Evolutionary conservation across 2,113 vertebrate genomes (phyloP), one percentile per base, ranked within the genome.

Genomic region (Calcarius ornatus): DNA sequence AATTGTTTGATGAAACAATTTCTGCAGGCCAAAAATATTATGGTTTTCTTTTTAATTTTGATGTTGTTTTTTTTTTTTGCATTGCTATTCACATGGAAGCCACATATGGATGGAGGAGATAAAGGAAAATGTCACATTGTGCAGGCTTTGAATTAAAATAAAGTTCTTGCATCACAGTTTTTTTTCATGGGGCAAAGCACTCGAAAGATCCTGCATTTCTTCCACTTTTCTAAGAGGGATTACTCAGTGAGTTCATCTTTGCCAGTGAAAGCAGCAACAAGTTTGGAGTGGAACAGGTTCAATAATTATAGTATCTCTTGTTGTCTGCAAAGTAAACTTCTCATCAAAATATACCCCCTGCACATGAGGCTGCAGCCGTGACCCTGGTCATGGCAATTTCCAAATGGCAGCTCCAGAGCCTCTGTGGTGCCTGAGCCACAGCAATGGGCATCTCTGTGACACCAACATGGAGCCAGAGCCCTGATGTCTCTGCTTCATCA

Each of bases 1-100:
- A 93, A 87, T 60, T 45, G 7, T 76, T 84, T 85, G 80, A 94
- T 92, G 68, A 91, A 91, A 53, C 51, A 53, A 96, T 95, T 92
- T 95, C 79, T 89, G 57, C 54, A 73, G 65, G 60, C 61, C 66
- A 92, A 86, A 96, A 94, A 56, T 38, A 90, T 54, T 88, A 68
- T 12, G 50, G 28, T 28, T 81, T 84, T 76, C 21, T 91, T 86
- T 83, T 86, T 73, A 94, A 92, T 93, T 94, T 93, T 89, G 43
- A 50, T 81, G 38, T 37, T 81, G 47, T 10, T 38, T 38, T 38
- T 38, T 89, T 80, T 84, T 60, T 68, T 83, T 72, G 64, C 0
- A 0, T 80, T 86, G 48, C 57, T 69, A 54, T 83, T 93, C 77
- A 60, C 31, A 60, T 5, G 47, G 48, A 89, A 95, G 61, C 35